Conservation (phyloP, 2,797 vertebrate genomes). For the Phoeniculus purpureus region DNA sequence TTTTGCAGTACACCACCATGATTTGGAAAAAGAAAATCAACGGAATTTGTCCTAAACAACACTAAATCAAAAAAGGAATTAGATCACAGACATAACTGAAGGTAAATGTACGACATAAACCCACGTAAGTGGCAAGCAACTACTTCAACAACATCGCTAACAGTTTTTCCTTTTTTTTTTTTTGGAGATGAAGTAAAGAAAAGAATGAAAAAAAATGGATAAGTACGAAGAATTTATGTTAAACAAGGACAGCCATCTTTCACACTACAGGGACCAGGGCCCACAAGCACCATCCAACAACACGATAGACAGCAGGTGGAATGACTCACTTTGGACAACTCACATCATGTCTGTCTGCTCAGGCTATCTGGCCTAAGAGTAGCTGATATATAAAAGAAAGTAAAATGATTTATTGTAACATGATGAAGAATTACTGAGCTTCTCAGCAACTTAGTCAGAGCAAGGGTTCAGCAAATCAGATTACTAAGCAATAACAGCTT, state of each 20-base stretch:
- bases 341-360: conserved; percentile 99
- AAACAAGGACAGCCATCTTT: conserved; percentile 94
- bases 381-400: conserved; percentile 99
- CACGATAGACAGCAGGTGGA: conserved; percentile 98
- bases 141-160: conserved; percentile 87
- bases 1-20: conserved; percentile 78
- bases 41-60: conserved; percentile 97
- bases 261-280: conserved; percentile 87
- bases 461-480: conserved; percentile 98
- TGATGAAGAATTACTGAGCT: conserved; percentile 93
- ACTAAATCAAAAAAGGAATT: conserved; percentile 85
- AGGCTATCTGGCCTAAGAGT: conserved; percentile 99
- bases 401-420: conserved; percentile 99
- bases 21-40: conserved; percentile 83
- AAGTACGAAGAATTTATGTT: conserved; percentile 87
- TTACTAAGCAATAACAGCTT: conserved; percentile 89
- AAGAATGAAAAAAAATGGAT: conserved; percentile 86
- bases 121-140: conserved; percentile 92
- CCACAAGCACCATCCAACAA: conserved; percentile 98
- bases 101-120: conserved; percentile 91
- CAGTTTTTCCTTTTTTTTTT: conserved; percentile 79
- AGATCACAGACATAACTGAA: conserved; percentile 87
- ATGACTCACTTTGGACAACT: conserved; percentile 99
- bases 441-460: conserved; percentile 95
- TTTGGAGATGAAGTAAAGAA: conserved; percentile 86